phyloP scores from a whole-genome alignment of 2,113 vertebrate genomes.

The Apus apus region DNA sequence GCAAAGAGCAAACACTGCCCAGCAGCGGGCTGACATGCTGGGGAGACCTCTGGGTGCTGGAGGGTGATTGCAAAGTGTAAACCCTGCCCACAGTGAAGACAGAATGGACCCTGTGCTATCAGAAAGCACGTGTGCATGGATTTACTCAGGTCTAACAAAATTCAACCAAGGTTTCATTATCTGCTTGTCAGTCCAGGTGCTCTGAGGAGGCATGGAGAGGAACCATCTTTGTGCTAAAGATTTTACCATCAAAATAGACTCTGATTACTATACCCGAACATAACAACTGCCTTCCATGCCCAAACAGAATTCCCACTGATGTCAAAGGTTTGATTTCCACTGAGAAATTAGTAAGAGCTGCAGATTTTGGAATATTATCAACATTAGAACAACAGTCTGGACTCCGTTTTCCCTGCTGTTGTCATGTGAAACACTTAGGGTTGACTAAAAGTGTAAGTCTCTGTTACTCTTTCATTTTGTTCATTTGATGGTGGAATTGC shows the following conservation, averaged over 20 bases:
- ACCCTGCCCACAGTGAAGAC: neutral
- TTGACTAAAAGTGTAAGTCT: conserved; percentile 22
- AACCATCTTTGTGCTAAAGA: neutral
- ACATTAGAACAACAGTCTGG: conserved; percentile 57
- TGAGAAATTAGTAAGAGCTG: conserved; percentile 10
- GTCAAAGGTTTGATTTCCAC: conserved; percentile 54
- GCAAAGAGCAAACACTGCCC: fast-evolving
- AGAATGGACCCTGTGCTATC: neutral
- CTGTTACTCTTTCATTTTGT: conserved; percentile 42
- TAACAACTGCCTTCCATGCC: neutral
- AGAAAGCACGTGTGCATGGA: neutral
- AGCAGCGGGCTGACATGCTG: neutral
- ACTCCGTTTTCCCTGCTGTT: conserved; percentile 47
- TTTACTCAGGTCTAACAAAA: neutral
- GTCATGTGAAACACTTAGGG: conserved; percentile 44
- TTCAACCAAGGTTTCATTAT: neutral
- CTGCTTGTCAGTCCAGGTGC: neutral
- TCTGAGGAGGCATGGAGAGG: neutral
- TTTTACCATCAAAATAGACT: neutral
- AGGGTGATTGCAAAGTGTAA: neutral
- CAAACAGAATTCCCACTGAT: conserved; percentile 29
- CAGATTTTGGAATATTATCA: conserved; percentile 57
- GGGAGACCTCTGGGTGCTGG: neutral
- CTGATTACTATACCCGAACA: neutral
- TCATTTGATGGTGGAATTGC: conserved; percentile 48